Evolutionary conservation across 2,797 vertebrate genomes (phyloP), one percentile per base, ranked within the genome.

Genomic region (Chelonia mydas): DNA sequence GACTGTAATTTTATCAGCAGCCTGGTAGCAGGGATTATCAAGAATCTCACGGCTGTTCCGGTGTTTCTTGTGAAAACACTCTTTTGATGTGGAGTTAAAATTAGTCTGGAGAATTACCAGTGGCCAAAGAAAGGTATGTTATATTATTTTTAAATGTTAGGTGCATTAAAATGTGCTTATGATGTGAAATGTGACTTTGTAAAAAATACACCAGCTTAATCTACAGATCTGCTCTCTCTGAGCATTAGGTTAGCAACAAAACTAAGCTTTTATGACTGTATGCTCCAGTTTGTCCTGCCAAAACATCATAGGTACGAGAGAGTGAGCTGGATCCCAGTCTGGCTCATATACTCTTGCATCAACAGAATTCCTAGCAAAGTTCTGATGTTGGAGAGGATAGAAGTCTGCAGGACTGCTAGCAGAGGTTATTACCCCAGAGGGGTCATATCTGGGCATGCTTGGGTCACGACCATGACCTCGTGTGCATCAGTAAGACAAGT

Each of bases 291-390:
- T 94, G 77, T 92, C 61, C 57, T 92, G 25, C 45, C 12, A 77
- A 68, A 23, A 19, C 79, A 65, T 55, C 1, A 0, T 86, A 86
- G 37, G 51, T 92, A 23, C 86, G 85, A 83, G n/a, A 81, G 74
- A 83, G 88, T 81, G 88, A 95, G 88, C 86, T 8, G 1, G 87
- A 65, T 82, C 3, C 61, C 90, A 85, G 84, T 88, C 77, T 93
- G 19, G n/a, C 49, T 84, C 0, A 0, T 9, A 16, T 55, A 94
- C 77, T 85, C 1, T 72, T 41, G 45, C 41, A 55, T 84, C 76
- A 79, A 27, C 23, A 81, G 82, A 16, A 53, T 93, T 90, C 37
- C 88, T 45, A 0, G 65, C 17, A 65, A 28, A 37, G 51, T 94
- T 93, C 84, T 74, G 74, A 54, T 76, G 47, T 76, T 47, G 74